Conservation (phyloP, 1,140 invertebrate genomes). For the Trichonephila clavipes region DNA sequence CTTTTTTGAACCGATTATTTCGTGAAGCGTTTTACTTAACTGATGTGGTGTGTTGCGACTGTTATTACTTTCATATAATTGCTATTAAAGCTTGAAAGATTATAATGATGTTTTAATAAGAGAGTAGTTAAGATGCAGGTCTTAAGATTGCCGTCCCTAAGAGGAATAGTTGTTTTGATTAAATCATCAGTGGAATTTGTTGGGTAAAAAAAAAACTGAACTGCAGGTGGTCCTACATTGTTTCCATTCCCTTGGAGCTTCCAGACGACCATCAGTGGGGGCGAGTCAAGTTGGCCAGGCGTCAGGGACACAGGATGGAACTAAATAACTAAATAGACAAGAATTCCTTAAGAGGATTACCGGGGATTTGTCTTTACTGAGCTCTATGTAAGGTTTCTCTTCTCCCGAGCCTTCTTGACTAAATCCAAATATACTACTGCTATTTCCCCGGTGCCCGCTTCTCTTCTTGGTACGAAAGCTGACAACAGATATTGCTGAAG, state of each 20-base stretch:
- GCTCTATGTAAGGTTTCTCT: conserved; percentile 45
- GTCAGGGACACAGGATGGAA: neutral
- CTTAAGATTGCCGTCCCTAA: too few species aligned
- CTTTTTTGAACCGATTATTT: too few species aligned
- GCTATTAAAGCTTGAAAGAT: too few species aligned
- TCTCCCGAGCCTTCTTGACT: conserved; percentile 11
- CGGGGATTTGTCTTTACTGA: conserved; percentile 38
- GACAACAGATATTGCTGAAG: conserved; percentile 9
- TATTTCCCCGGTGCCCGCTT: neutral
- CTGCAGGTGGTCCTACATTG: neutral
- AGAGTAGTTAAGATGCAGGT: too few species aligned
- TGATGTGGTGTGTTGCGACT: too few species aligned
- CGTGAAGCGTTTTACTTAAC: too few species aligned
- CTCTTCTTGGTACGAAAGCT: neutral
- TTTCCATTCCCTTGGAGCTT: neutral
- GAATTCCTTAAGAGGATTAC: conserved; percentile 63
- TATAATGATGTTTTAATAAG: too few species aligned
- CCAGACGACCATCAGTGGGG: neutral
- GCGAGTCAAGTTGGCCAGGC: neutral
- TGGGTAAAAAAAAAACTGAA: too few species aligned
- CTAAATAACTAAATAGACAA: conserved; percentile 64
- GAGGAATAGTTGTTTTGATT: neutral
- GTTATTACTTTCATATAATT: too few species aligned
- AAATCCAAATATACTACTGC: conserved; percentile 61
- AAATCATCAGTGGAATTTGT: neutral